A percentile compares a stretch with the other conserved stretches of the same genome.
Evolutionary conservation across 2,888 invertebrate species (phyloP).

Genomic region (Drosophila dives): DNA sequence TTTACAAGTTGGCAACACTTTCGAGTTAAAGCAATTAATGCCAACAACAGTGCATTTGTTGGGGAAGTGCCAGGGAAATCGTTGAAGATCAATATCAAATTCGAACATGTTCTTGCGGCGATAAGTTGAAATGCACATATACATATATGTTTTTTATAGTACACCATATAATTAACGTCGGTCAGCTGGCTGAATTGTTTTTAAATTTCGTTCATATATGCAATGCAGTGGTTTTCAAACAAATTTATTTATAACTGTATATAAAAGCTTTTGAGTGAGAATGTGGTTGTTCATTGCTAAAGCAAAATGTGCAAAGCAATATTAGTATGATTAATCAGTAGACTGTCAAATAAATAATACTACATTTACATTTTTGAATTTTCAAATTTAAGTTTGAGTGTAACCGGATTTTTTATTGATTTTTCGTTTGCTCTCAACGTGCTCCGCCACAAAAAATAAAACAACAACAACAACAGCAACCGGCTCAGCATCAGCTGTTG

Average conservation of each 20-base stretch:
- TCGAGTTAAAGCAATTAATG: constrained; percentile 2
- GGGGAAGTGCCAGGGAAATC: constrained; percentile 18
- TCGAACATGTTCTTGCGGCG: constrained; percentile 13
- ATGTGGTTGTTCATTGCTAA: constrained; percentile 11
- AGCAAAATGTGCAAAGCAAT: not conserved
- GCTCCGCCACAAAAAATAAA: constrained; percentile 11
- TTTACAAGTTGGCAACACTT: not conserved
- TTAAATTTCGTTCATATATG: not conserved
- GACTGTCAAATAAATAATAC: not conserved
- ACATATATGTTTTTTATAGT: not conserved
- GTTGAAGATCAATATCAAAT: constrained; percentile 33
- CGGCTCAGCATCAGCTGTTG: constrained; percentile 60
- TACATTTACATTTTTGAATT: not conserved
- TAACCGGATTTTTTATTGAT: constrained; percentile 42
- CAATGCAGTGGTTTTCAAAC: constrained; percentile 10
- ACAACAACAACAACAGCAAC: constrained; percentile 33
- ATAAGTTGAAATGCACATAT: not conserved
- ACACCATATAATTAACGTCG: not conserved
- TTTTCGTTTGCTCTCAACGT: constrained; percentile 28
- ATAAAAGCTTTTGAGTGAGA: constrained; percentile 18
- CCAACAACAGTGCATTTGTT: constrained; percentile 10
- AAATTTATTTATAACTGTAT: constrained; percentile 17
- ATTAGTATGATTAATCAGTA: not conserved
- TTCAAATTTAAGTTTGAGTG: constrained; percentile 12
- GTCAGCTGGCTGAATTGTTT: constrained; percentile 6